Evolutionary conservation across 1,140 invertebrate species (phyloP), one percentile per base, ranked within the genome.

Genomic region (Drosophila bocki): DNA sequence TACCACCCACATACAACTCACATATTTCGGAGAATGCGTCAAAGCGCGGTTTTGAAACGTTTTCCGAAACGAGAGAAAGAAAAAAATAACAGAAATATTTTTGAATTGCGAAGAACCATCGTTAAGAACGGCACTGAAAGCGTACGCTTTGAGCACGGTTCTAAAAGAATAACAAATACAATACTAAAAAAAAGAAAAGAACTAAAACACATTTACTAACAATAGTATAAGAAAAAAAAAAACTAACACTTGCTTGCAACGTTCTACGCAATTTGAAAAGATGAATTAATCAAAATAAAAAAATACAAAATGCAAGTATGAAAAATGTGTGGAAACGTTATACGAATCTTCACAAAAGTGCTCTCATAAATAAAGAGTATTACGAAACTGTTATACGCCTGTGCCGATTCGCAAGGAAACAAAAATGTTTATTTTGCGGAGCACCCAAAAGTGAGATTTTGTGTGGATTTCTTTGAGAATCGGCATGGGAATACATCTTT

Each of bases 241-340:
- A 11, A 41, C 12, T 15, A 54, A 22, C 48, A 39, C 45, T 58
- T 68, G 33, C 74, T 64, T 42, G 26, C 45, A 72, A 67, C 76
- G 82, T 85, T 82, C 26, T 81, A 70, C 82, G 78, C 74, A 78
- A 45, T 77, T 72, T 29, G 26, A 75, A 75, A 53, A 79, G 19
- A 22, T 64, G 19, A 37, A 47, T 47, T 8, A 63, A 42, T 35
- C 0, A 42, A 75, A 44, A 22, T n/a, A 41, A 19, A 57, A 64
- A 70, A 69, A 48, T 22, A 47, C 44, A 32, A 54, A 62, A 80
- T 39, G 44, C 41, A 61, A 82, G 50, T 69, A 29, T 58, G 57
- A 45, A 56, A 67, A 47, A 65, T 70, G 64, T 75, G 80, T 83
- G 60, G 64, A 75, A 82, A 35, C 80, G 80, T 82, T 75, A 83